Conservation (phyloP, 2,888 invertebrate genomes). For the Diaphora mendica region DNA sequence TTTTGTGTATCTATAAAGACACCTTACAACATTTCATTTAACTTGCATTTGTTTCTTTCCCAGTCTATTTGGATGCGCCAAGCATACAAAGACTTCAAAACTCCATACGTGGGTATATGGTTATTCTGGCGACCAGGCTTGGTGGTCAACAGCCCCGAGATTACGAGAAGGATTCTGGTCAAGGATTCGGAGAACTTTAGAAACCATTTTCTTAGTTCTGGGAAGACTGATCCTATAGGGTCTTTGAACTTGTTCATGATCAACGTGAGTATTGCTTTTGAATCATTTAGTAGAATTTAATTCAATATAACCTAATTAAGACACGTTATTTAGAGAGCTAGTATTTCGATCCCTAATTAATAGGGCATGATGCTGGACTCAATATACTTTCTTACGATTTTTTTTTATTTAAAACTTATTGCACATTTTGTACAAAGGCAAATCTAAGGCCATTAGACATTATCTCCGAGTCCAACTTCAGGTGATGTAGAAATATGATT, state of each 20-base stretch:
- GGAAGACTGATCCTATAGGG: conserved; percentile 66
- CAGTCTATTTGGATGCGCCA: conserved; percentile 64
- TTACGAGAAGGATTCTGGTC: conserved; percentile 64
- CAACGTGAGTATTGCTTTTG: conserved; percentile 53
- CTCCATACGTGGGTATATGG: conserved; percentile 72
- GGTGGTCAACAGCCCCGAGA: conserved; percentile 65
- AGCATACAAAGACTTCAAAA: conserved; percentile 54
- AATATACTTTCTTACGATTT: too few relatives aligned
- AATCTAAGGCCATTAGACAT: too few relatives aligned
- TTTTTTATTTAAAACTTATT: too few relatives aligned
- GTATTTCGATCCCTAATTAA: too few relatives aligned
- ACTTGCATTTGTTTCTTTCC: conserved; percentile 15
- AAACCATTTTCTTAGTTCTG: conserved; percentile 62
- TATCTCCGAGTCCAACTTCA: too few relatives aligned
- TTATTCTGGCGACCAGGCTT: conserved; percentile 70
- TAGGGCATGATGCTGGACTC: too few relatives aligned
- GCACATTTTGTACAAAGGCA: too few relatives aligned
- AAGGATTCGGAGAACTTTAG: conserved; percentile 68
- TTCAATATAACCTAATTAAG: too few relatives aligned
- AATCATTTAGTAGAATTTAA: not conserved
- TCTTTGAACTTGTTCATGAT: conserved; percentile 62
- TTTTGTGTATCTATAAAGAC: too few relatives aligned
- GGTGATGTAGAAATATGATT: too few relatives aligned
- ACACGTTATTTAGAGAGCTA: too few relatives aligned
- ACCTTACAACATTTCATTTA: not conserved